Conservation (phyloP, 2,888 invertebrate species). For the Dicyrtoma fusca region DNA sequence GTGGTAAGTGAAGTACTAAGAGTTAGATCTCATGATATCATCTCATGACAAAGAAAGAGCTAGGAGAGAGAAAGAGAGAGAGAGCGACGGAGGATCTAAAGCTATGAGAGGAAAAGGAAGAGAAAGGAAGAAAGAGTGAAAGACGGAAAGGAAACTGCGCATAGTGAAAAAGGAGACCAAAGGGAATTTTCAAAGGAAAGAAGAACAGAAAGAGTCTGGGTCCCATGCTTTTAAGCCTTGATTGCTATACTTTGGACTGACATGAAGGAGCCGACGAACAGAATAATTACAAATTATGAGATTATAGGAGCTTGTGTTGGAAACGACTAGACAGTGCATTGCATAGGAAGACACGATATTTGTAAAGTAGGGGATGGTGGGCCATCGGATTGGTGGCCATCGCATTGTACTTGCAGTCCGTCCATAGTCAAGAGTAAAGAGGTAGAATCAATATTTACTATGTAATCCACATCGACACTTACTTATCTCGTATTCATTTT, state of each 20-base stretch:
- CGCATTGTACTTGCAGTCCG: neutral
- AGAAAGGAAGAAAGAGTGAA: slow-evolving; percentile 15
- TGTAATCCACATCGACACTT: slow-evolving; percentile 35
- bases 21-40: neutral
- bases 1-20: too few relatives aligned
- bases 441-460: slow-evolving; percentile 39
- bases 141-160: neutral
- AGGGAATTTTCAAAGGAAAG: slow-evolving; percentile 23
- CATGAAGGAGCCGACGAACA: slow-evolving; percentile 15
- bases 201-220: neutral
- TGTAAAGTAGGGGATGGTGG: too few relatives aligned
- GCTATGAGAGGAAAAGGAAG: slow-evolving; percentile 19
- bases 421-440: neutral
- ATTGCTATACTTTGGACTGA: neutral
- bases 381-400: neutral
- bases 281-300: slow-evolving; percentile 41
- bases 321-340: neutral
- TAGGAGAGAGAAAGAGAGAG: neutral
- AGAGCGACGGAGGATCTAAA: slow-evolving; percentile 13
- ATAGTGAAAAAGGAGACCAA: slow-evolving; percentile 19
- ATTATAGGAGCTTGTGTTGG: slow-evolving; percentile 25
- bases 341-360: too few relatives aligned
- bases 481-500: slow-evolving; percentile 15
- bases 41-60: slow-evolving; percentile 5
- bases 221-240: neutral